These are phyloP conservation scores for Pitta sordida DNA, from an alignment of 2,113 vertebrate genomes.

Conservation along the genomic window DNA sequence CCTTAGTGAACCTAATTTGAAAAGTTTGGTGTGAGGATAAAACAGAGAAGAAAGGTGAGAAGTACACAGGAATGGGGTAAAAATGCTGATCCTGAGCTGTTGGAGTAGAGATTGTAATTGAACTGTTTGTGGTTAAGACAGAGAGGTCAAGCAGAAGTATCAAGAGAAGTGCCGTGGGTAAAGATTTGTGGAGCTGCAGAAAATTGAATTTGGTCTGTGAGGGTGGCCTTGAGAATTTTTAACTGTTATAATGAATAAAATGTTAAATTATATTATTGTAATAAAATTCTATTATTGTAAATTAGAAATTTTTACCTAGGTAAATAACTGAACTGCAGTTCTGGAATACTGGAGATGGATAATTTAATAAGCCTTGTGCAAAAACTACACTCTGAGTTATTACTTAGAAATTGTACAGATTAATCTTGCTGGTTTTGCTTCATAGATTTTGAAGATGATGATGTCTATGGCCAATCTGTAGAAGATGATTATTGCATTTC, in stretches of 20 bases:
- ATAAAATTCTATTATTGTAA: not conserved
- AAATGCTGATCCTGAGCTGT: not conserved
- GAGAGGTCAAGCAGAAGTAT: not conserved
- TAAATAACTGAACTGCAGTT: not conserved
- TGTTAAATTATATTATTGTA: not conserved
- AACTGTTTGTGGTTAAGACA: not conserved
- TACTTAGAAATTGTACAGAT: not conserved
- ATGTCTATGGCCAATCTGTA: slow-evolving; percentile 94
- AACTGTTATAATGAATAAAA: no score
- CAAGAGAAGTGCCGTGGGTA: not conserved
- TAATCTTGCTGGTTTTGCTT: slow-evolving; percentile 27
- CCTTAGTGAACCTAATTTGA: not conserved
- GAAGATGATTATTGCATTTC: slow-evolving; percentile 99
- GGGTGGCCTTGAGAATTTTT: not conserved
- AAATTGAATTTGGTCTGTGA: not conserved
- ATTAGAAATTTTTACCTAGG: not conserved
- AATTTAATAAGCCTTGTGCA: not conserved
- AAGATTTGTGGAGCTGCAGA: not conserved
- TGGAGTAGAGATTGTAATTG: not conserved
- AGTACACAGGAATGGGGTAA: not conserved
- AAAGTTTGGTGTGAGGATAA: not conserved
- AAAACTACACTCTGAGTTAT: not conserved
- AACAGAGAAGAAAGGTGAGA: not conserved
- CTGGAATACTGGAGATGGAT: not conserved
- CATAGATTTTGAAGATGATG: slow-evolving; percentile 96